Percentiles rank a stretch among this genome's conserved stretches.
Evolutionary conservation across 2,797 vertebrate genomes (phyloP).

Genomic region (Heliangelus exortis): DNA sequence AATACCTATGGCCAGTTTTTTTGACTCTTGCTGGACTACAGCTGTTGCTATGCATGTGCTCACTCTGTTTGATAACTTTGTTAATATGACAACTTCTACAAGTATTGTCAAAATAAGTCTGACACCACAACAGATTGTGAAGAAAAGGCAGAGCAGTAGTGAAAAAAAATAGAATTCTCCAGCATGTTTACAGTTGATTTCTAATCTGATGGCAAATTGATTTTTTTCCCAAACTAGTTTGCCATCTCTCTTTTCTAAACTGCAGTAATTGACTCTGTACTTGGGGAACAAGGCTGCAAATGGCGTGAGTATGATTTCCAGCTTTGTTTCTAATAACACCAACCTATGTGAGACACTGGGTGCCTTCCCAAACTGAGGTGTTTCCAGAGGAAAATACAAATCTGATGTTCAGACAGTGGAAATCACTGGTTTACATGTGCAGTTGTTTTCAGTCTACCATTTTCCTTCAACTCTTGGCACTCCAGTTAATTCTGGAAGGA

Average conservation of each 20-base stretch:
- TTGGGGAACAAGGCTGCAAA: neutral
- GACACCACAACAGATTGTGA: slow-evolving; percentile 65
- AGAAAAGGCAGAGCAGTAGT: slow-evolving; percentile 65
- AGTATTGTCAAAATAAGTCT: slow-evolving; percentile 75
- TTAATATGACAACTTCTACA: slow-evolving; percentile 68
- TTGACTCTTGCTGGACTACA: slow-evolving; percentile 50
- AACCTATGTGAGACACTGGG: neutral
- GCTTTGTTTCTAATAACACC: neutral
- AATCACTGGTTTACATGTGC: neutral
- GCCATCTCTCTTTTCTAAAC: slow-evolving; percentile 2
- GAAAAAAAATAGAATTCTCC: slow-evolving; percentile 57
- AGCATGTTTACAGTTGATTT: slow-evolving; percentile 67
- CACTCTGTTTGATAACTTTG: slow-evolving; percentile 22
- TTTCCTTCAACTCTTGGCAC: neutral
- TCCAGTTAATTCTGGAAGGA: neutral
- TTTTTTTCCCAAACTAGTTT: slow-evolving; percentile 54
- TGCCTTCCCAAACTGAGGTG: neutral
- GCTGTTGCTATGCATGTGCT: slow-evolving; percentile 18
- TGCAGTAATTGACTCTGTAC: neutral
- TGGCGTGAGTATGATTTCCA: neutral
- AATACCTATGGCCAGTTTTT: slow-evolving; percentile 1
- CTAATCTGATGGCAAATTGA: slow-evolving; percentile 63
- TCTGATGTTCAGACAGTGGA: neutral
- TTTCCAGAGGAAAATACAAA: neutral
- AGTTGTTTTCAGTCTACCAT: neutral